Percentiles rank a stretch among this genome's conserved stretches.
These are phyloP conservation scores for Falco columbarius DNA, from an alignment of 2,797 vertebrate genomes.

Conservation along the genomic window DNA sequence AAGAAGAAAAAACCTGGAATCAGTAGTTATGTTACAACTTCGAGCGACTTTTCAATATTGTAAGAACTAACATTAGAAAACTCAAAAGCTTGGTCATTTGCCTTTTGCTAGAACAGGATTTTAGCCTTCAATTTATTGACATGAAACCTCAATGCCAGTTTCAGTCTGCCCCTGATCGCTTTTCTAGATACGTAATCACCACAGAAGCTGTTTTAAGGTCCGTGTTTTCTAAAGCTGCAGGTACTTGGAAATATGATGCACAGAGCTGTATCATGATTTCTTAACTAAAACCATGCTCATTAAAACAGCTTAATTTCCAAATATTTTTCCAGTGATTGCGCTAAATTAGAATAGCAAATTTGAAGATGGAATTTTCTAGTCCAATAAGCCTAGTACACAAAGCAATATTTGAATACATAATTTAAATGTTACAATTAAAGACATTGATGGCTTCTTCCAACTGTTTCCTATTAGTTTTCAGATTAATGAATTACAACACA, in stretches of 20 bases:
- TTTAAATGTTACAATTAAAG: conserved; percentile 44
- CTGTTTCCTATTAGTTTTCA: conserved; percentile 45
- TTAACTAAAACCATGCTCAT: not conserved
- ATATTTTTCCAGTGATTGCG: not conserved
- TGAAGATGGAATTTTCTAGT: conserved; percentile 27
- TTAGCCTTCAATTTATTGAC: not conserved
- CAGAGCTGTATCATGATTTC: not conserved
- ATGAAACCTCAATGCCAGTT: not conserved
- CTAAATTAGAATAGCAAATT: conserved; percentile 4
- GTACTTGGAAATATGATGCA: not conserved
- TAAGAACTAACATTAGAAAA: not conserved
- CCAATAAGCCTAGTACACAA: not conserved
- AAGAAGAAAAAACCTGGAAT: not conserved
- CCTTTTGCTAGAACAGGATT: not conserved
- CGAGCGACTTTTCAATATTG: not conserved
- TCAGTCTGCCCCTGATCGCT: not conserved
- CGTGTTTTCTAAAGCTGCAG: not conserved
- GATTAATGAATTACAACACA: conserved; percentile 57
- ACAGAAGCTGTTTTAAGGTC: not conserved
- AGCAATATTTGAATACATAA: not conserved
- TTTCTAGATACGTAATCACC: not conserved
- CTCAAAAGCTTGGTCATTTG: not conserved
- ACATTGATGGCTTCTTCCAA: conserved; percentile 32
- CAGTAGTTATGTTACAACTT: not conserved
- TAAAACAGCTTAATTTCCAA: conserved; percentile 5